Base-by-base conservation (phyloP, 2,888 invertebrate species). In the Himalopsyche japonica region DNA sequence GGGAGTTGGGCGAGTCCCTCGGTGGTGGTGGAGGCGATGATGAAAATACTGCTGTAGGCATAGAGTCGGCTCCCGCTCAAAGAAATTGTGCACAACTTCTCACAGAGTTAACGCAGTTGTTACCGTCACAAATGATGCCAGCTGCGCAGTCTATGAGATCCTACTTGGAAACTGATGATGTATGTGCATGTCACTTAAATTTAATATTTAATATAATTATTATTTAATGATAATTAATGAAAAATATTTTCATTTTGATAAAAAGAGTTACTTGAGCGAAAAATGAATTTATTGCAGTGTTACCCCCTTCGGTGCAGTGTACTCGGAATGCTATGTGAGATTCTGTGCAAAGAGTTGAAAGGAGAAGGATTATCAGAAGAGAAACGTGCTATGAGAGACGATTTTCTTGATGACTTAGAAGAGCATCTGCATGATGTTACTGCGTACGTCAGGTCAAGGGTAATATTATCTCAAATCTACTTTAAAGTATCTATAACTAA, bases 371-470 rank as follows among this genome's bases (percentile, higher is more conserved):
- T 97, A 37, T 91, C 94, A 27, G 94, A 95, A 47, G 95, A 95
- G 85, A 92, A 94, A 87, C 94, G 94, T 87, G 91, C 93, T 76
- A 93, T 94, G 77, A 93, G 98, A 2, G 96, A 98, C 89, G 95
- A 96, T 88, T 95, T 98, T 88, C 92, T 98, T 4, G 95, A 96
- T 82, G 94, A 95, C 89, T 90, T 98, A 20, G 93, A 95, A 88
- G 96, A 96, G 64, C 98, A 98, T 89, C 93, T 98, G 82, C 94
- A 95, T 87, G 99, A 99, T 89, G 90, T 93, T 3, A 95, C 97
- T 79, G 97, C 98, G 0, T 96, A 96, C 89, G 98, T 98, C 0
- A 93, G 99, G 32, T 95, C 96, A 32, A 97, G 96, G 92, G 96
- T 95, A 84, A 87, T 86, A 20, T 57, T 24, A 10, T 57, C n/a